Evolutionary conservation across 2,113 vertebrate species (phyloP), one percentile per base, ranked within the genome.

Genomic region (Prochilodus magdalenae): DNA sequence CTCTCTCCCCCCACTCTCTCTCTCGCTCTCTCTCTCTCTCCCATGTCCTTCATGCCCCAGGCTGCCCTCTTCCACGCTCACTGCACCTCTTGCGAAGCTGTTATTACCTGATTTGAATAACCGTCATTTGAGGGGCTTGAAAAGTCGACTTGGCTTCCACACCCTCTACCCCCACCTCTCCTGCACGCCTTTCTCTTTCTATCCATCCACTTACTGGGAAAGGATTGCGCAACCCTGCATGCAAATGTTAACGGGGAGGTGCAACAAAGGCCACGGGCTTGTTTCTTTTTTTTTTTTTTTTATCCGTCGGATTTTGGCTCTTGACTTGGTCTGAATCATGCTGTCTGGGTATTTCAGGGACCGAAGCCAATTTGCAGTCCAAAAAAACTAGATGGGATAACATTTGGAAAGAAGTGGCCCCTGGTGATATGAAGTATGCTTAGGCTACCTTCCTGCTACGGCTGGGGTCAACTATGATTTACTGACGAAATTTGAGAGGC

Each of bases 41-140:
- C 66, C 33, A n/a, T 44, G 66, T 36, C 11, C 66, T 70, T 72
- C 36, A 53, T 26, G 22, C 66, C 55, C 26, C 60, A 63, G 62
- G 73, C 29, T 77, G 74, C 16, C 36, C 55, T 3, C 40, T 13
- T n/a, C 29, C 53, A 22, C 40, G 47, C 36, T 15, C 40, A 73
- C 57, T 30, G 74, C 33, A n/a, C 77, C 22, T 63, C 73, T 26
- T 27, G 29, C n/a, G 24, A 75, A 73, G 30, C 26, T 59, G 83
- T 73, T 78, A 85, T 49, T 73, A 75, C 62, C 75, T 85, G 84
- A 86, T 89, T 88, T 90, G 86, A 89, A 89, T 90, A 90, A 90
- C 89, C 67, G 88, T 89, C 88, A 65, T 66, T 27, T 71, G 15
- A 59, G 44, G 57, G 47, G 75, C 49, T 66, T 27, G 80, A 53